A percentile compares a stretch with the other conserved stretches of the same genome.
phyloP scores from a whole-genome alignment of 2,797 vertebrate species.

The Holocentrus rufus region DNA sequence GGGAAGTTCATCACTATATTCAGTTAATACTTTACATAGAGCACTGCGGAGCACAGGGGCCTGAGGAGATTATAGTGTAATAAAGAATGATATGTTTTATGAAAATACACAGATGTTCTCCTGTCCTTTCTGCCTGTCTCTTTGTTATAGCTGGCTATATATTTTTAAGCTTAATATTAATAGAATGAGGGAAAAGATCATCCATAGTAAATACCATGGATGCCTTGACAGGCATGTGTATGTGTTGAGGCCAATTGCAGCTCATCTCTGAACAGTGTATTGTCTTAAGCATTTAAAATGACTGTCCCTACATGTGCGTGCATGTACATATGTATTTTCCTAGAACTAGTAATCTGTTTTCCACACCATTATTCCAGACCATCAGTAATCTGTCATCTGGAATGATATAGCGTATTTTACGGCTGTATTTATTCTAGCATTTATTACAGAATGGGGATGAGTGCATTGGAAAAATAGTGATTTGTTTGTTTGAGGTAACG shows the following conservation, averaged over 20 bases:
- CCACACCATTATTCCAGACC: neutral
- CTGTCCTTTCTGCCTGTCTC: neutral
- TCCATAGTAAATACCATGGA: neutral
- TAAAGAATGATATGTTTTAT: constrained; percentile 22
- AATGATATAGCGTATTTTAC: constrained; percentile 1
- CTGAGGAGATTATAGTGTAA: constrained; percentile 6
- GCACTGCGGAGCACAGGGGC: constrained; percentile 22
- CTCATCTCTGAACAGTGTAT: neutral
- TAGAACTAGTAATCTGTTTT: neutral
- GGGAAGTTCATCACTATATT: constrained; percentile 59
- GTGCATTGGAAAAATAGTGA: constrained; percentile 12
- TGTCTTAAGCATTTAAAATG: constrained; percentile 2
- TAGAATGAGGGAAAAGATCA: neutral
- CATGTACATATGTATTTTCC: neutral
- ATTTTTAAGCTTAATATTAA: constrained; percentile 3
- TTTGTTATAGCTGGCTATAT: neutral
- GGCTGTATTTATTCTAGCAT: neutral
- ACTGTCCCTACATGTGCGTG: neutral
- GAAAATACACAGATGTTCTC: constrained; percentile 10
- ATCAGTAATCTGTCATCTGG: neutral
- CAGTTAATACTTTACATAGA: constrained; percentile 58
- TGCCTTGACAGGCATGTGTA: neutral
- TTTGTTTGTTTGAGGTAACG: constrained; percentile 8
- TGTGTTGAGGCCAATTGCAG: neutral
- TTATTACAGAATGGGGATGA: neutral